phyloP scores from a whole-genome alignment of 2,888 invertebrate species.

The Philereme transversata region DNA sequence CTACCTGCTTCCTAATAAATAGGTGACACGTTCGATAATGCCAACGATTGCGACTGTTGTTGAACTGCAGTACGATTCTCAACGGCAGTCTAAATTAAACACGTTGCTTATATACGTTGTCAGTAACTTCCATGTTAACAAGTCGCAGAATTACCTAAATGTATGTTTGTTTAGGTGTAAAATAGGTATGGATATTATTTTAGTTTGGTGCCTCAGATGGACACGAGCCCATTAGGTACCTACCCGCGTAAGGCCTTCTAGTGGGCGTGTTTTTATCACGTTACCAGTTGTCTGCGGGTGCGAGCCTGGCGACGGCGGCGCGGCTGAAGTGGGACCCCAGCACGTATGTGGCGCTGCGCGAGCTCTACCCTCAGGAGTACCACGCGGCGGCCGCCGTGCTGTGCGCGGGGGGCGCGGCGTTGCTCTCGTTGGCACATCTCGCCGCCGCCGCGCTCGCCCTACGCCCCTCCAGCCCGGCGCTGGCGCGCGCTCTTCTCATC shows the following conservation, averaged over 20 bases:
- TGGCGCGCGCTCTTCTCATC: constrained; percentile 37
- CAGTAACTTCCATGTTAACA: too few species aligned
- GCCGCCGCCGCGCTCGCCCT: constrained; percentile 43
- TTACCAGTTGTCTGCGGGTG: constrained; percentile 58
- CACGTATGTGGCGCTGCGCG: constrained; percentile 60
- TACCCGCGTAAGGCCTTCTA: too few species aligned
- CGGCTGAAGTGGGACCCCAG: constrained; percentile 74
- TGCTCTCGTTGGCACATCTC: constrained; percentile 54
- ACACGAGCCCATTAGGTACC: too few species aligned
- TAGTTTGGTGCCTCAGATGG: too few species aligned
- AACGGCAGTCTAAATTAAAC: too few species aligned
- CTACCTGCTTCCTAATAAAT: background rate
- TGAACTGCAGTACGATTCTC: too few species aligned
- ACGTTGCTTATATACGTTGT: too few species aligned
- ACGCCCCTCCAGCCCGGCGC: constrained; percentile 29
- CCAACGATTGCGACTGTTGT: too few species aligned
- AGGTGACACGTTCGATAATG: too few species aligned
- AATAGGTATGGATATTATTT: background rate
- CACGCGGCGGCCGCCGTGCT: constrained; percentile 43
- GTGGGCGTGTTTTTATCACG: background rate
- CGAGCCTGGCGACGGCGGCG: constrained; percentile 61
- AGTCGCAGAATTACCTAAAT: background rate
- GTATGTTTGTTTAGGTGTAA: background rate
- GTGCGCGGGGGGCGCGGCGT: constrained; percentile 43
- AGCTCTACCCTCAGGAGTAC: constrained; percentile 57